Evolutionary conservation across 2,113 vertebrate genomes (phyloP), one percentile per base, ranked within the genome.

Genomic region (Chinchilla lanigera): DNA sequence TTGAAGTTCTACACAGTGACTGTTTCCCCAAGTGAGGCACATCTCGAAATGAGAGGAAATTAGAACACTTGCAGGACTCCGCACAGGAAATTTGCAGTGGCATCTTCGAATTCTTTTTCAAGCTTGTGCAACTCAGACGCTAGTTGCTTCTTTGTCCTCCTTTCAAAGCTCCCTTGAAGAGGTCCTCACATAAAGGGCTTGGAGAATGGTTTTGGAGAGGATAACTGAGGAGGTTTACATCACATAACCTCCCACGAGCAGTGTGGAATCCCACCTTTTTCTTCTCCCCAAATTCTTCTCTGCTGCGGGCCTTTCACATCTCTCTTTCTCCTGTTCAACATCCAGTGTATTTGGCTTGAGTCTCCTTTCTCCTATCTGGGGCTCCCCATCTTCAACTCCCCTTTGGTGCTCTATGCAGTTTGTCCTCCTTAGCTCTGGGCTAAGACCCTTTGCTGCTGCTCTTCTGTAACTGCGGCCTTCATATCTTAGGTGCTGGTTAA

Each of bases 11-110:
- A 84, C 96, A 89, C 89, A 89, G 60, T 92, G 93, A 83, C 90
- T 88, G 33, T 96, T 95, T 84, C 9, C 28, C 67, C 41, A 90
- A 93, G 93, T 93, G 82, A 90, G 47, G 44, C 94, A 3, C n/a
- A 86, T 96, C 58, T 96, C 92, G 78, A 89, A 91, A 90, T 91
- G 96, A 96, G 41, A 69, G 90, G 56, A 90, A 96, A 78, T 94
- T 50, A 35, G 93, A 92, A 85, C 63, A 81, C 41, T 67, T 97
- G 88, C 69, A 88, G 47, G 96, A 85, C 58, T 94, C 75, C 86
- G 86, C 73, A 78, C 41, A 73, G 90, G 58, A 50, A 3, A 12
- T 92, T 73, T 97, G 88, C 82, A 86, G 95, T 73, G 95, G 77
- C 63, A 83, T 92, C 65, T 65, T 47, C 17, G 90, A 61, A 94